Conservation (phyloP, 1,140 invertebrate species). For the Gryon sp. region DNA sequence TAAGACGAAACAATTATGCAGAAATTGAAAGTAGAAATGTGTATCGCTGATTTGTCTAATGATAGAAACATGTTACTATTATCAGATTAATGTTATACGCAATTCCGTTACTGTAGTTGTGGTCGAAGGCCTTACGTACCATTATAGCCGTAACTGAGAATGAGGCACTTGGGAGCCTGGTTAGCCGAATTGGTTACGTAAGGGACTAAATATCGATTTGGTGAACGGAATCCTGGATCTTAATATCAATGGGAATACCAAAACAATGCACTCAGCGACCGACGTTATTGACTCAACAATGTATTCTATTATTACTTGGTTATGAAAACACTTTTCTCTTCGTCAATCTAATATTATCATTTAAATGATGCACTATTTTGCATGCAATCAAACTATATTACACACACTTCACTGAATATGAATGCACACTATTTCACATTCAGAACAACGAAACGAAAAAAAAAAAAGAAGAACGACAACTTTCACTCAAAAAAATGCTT, state of each 20-base stretch:
- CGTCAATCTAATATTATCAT: background rate
- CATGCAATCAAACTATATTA: slow-evolving; percentile 1
- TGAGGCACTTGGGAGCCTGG: slow-evolving; percentile 24
- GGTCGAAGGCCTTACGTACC: slow-evolving; percentile 8
- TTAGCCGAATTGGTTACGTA: slow-evolving; percentile 26
- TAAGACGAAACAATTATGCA: background rate
- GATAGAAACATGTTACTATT: slow-evolving; percentile 12
- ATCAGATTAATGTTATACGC: slow-evolving; percentile 1
- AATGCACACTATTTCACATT: background rate
- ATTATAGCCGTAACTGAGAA: slow-evolving; percentile 26
- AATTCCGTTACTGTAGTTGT: slow-evolving; percentile 13
- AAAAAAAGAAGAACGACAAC: too few species aligned
- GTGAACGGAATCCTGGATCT: slow-evolving; percentile 21
- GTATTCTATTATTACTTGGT: slow-evolving; percentile 18
- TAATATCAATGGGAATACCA: slow-evolving; percentile 19
- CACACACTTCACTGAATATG: background rate
- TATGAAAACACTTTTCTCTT: slow-evolving; percentile 16
- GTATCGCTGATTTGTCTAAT: background rate
- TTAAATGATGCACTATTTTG: background rate
- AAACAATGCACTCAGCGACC: background rate
- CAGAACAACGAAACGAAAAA: background rate
- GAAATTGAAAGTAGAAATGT: background rate
- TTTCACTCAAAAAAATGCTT: slow-evolving; percentile 8
- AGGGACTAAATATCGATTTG: slow-evolving; percentile 32
- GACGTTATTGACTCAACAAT: slow-evolving; percentile 4